Evolutionary conservation across 2,797 vertebrate genomes (phyloP).

Genomic region (Thamnophis elegans): DNA sequence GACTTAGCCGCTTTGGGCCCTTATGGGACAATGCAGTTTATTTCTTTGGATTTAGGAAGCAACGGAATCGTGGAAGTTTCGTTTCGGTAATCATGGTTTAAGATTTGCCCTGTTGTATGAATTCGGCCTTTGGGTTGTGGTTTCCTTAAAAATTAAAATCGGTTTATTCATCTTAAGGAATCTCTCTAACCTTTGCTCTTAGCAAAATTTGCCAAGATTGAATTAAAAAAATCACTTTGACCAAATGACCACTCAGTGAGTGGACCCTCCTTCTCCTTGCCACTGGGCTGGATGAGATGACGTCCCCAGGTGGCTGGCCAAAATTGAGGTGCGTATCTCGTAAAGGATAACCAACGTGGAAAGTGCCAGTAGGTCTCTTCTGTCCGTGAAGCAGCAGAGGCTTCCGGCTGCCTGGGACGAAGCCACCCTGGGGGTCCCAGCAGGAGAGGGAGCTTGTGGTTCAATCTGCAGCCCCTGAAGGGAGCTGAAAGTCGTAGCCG

Average conservation of each 20-base stretch:
- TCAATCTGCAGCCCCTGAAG: background rate
- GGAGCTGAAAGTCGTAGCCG: background rate
- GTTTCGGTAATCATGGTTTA: background rate
- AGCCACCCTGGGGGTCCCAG: background rate
- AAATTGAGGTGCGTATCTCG: background rate
- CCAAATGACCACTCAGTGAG: background rate
- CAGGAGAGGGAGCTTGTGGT: background rate
- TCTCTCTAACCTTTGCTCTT: background rate
- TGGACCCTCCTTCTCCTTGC: background rate
- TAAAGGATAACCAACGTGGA: background rate
- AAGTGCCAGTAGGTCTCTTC: background rate
- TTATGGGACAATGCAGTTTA: background rate
- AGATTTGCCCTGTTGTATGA: background rate
- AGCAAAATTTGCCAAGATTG: background rate
- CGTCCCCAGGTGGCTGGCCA: background rate
- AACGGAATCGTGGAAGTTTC: background rate
- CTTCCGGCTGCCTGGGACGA: background rate
- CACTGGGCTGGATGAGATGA: background rate
- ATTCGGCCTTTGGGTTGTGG: background rate
- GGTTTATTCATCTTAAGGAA: background rate
- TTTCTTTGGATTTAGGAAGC: background rate
- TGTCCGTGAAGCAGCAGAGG: background rate
- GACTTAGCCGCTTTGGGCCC: background rate
- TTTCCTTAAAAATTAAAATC: background rate
- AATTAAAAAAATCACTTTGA: background rate